Evolutionary conservation across 2,888 invertebrate genomes (phyloP).

Genomic region (Synergus umbraculus): DNA sequence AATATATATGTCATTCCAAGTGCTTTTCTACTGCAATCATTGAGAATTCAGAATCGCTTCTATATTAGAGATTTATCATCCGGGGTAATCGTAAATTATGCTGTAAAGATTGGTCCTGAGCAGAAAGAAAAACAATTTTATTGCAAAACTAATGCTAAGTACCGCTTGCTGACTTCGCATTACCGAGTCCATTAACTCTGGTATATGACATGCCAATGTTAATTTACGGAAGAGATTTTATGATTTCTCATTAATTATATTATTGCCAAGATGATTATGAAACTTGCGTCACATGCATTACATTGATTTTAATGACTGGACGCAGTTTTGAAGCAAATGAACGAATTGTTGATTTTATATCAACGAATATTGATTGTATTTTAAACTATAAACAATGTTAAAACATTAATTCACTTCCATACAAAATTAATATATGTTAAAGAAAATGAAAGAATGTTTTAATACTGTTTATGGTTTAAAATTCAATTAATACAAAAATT

Average conservation of each 20-base stretch:
- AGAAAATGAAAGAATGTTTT: no score
- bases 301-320: neutral
- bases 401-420: no score
- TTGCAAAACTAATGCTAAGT: conserved; percentile 28
- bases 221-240: conserved; percentile 31
- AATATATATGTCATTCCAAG: conserved; percentile 20
- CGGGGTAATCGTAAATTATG: conserved; percentile 26
- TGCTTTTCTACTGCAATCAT: conserved; percentile 2
- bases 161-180: neutral
- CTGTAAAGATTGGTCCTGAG: conserved; percentile 4
- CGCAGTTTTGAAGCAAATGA: no score
- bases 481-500: no score
- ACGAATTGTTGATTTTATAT: no score
- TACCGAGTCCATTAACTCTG: conserved; percentile 22
- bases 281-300: conserved; percentile 2
- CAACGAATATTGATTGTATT: no score
- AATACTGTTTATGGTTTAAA: no score
- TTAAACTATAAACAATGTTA: no score
- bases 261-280: neutral
- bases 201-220: conserved; percentile 21
- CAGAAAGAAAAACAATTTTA: conserved; percentile 34
- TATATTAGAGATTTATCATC: conserved; percentile 32
- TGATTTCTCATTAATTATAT: conserved; percentile 24
- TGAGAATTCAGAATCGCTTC: neutral
- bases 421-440: no score